Percentiles rank a stretch among this genome's conserved stretches.
These are phyloP conservation scores for Erythrocercus mccallii DNA, from an alignment of 2,113 vertebrate species.

Conservation along the genomic window DNA sequence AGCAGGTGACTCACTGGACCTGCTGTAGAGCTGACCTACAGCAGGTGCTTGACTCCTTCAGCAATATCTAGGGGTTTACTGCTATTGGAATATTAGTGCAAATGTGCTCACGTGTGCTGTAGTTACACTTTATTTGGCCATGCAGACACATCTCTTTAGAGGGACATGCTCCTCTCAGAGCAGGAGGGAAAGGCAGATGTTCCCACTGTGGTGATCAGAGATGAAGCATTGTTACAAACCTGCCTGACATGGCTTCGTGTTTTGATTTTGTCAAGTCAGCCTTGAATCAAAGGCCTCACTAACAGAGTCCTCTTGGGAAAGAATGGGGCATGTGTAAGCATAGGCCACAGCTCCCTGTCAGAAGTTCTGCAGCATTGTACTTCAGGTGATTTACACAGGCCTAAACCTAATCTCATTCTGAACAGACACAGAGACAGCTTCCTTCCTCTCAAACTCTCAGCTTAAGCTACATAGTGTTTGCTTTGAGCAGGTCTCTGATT, in stretches of 20 bases:
- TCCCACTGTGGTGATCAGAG: neutral
- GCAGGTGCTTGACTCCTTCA: neutral
- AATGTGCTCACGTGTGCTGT: accelerated
- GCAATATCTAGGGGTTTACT: neutral
- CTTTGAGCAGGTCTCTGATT: neutral
- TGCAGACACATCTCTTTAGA: neutral
- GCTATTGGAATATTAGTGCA: neutral
- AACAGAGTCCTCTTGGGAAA: neutral
- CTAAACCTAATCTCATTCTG: neutral
- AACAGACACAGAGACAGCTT: neutral
- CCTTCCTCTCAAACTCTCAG: neutral
- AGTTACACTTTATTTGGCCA: neutral
- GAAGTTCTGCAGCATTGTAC: neutral
- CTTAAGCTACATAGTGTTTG: neutral
- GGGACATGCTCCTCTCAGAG: accelerated
- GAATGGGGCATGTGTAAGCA: accelerated
- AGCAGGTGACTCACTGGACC: neutral
- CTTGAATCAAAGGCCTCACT: neutral
- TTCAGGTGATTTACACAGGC: neutral
- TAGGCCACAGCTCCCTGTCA: neutral
- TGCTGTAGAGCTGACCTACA: neutral
- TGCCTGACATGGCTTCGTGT: accelerated
- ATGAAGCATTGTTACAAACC: accelerated
- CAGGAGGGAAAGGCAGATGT: neutral
- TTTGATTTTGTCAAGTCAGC: neutral